A percentile compares a stretch with the other conserved stretches of the same genome.
Evolutionary conservation across 2,113 vertebrate genomes (phyloP).

Genomic region (Planiliza haematocheilus): DNA sequence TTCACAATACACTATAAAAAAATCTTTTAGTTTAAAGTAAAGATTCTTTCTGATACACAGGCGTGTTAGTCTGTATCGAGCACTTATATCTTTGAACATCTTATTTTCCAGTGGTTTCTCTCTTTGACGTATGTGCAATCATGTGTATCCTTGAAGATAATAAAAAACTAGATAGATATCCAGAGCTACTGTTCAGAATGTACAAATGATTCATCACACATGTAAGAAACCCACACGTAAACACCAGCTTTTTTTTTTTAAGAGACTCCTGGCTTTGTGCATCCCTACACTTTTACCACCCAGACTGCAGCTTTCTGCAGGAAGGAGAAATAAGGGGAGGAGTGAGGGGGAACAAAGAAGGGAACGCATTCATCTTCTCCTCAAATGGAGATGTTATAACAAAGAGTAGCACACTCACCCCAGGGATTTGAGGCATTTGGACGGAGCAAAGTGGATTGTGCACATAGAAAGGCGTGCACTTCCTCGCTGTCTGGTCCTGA

Average conservation of each 20-base stretch:
- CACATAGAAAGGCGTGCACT: slow-evolving; percentile 8
- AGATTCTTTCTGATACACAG: too few species aligned
- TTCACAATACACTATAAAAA: too few species aligned
- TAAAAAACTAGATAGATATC: slow-evolving; percentile 47
- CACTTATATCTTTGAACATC: slow-evolving; percentile 25
- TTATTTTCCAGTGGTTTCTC: slow-evolving; percentile 22
- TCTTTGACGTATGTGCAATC: slow-evolving; percentile 49
- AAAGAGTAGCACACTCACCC: slow-evolving; percentile 52
- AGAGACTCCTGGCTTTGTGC: slow-evolving; percentile 28
- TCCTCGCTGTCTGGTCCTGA: neutral
- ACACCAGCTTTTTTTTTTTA: neutral
- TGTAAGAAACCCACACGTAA: neutral
- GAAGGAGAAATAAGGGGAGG: neutral
- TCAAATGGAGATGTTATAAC: slow-evolving; percentile 69
- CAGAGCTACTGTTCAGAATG: slow-evolving; percentile 41
- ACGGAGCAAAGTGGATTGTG: slow-evolving; percentile 48
- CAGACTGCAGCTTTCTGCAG: slow-evolving; percentile 50
- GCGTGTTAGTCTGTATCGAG: slow-evolving; percentile 4
- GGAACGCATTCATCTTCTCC: slow-evolving; percentile 64
- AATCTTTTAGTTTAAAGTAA: too few species aligned
- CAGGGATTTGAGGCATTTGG: slow-evolving; percentile 54
- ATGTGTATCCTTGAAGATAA: slow-evolving; percentile 52
- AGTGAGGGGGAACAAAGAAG: slow-evolving; percentile 23
- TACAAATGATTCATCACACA: slow-evolving; percentile 27
- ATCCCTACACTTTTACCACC: slow-evolving; percentile 52